Evolutionary conservation across 2,888 invertebrate species (phyloP).

Genomic region (Masnerella sp.): DNA sequence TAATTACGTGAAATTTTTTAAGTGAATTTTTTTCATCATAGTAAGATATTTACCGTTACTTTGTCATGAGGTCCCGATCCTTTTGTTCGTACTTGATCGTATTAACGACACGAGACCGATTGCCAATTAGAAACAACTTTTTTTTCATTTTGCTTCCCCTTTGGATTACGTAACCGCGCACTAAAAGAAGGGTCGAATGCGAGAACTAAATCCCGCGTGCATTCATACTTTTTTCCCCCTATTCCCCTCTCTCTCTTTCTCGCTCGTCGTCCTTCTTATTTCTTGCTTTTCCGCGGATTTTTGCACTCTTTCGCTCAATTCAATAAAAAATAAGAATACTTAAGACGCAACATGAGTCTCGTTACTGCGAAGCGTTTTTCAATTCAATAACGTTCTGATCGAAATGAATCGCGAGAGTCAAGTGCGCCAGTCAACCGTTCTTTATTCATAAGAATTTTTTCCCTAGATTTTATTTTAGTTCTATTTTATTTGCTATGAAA

Average conservation of each 20-base stretch:
- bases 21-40: too few relatives aligned
- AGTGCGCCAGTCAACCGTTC: slow-evolving; percentile 22
- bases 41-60: background rate
- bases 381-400: slow-evolving; percentile 23
- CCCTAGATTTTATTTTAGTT: too few relatives aligned
- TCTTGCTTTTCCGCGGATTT: background rate
- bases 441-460: slow-evolving; percentile 25
- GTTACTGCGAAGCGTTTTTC: slow-evolving; percentile 26
- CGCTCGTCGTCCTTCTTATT: background rate
- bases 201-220: background rate
- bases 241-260: too few relatives aligned
- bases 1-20: too few relatives aligned
- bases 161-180: background rate
- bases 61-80: background rate
- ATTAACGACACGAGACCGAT: background rate
- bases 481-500: slow-evolving; percentile 3
- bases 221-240: background rate
- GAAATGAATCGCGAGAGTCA: slow-evolving; percentile 21
- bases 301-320: background rate
- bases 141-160: background rate
- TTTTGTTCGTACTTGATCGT: background rate
- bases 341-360: slow-evolving; percentile 27
- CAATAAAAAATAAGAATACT: slow-evolving; percentile 21
- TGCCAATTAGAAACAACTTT: background rate
- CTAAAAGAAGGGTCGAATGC: too few relatives aligned